These are phyloP conservation scores for Apteryx owenii DNA, from an alignment of 2,113 vertebrate genomes.

Conservation along the genomic window DNA sequence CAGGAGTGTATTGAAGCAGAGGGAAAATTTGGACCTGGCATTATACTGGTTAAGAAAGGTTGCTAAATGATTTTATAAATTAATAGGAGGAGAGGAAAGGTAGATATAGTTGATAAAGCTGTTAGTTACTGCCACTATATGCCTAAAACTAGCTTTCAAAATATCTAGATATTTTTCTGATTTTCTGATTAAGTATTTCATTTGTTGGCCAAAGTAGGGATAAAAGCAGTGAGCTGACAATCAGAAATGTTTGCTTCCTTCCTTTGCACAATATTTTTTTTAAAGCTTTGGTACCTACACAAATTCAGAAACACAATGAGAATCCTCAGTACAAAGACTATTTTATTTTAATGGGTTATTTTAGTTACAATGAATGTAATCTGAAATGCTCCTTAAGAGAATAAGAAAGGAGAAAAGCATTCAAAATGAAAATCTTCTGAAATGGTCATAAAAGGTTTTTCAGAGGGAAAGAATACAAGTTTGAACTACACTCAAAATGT, in stretches of 20 bases:
- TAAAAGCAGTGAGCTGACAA: neutral
- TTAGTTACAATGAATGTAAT: neutral
- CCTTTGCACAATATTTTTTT: neutral
- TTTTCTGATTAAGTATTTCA: neutral
- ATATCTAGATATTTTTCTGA: neutral
- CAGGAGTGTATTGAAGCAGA: neutral
- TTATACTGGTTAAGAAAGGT: neutral
- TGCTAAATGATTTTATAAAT: neutral
- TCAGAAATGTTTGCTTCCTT: neutral
- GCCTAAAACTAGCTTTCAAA: neutral
- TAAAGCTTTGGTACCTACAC: neutral
- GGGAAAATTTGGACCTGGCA: neutral
- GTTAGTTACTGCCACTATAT: neutral
- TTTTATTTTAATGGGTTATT: neutral
- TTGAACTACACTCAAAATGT: neutral
- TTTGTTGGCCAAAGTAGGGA: neutral
- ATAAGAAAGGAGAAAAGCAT: neutral
- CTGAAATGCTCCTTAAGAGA: neutral
- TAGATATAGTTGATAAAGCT: neutral
- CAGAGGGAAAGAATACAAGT: neutral
- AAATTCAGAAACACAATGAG: neutral
- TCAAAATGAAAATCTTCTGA: neutral
- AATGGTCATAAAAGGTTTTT: neutral
- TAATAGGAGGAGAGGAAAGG: neutral
- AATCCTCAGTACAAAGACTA: rapidly evolving